Evolutionary conservation across 2,888 invertebrate species (phyloP), one percentile per base, ranked within the genome.

Genomic region (Eumerus sabulonum): DNA sequence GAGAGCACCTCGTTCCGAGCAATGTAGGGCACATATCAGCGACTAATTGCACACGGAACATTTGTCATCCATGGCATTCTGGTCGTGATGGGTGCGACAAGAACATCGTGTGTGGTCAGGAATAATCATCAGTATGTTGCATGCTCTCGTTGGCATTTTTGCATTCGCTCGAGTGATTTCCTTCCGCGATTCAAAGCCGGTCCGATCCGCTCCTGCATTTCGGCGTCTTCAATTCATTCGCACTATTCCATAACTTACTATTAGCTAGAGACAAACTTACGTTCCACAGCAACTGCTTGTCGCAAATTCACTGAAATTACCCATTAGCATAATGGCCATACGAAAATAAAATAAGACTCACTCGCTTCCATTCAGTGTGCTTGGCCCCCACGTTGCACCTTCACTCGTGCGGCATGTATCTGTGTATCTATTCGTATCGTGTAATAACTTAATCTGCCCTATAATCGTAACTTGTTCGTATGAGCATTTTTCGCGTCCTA

Each of bases 391-490:
- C 38, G 1, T 14, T 38, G 17, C 44, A 35, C 44, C 50, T 53
- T 47, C 40, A 11, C 40, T n/a, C 3, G 9, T 13, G 50, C 11
- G 51, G 60, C 60, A 14, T 50, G 36, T 27, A 27, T 27, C 27
- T 27, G 7, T 27, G 27, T 7, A 62, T 60, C 56, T 51, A 50
- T 66, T 60, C 56, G 60, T 48, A 56, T 57, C 56, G 74, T 66
- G 63, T 77, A 79, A 79, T 79, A 79, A 79, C 79, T 79, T 74
- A 79, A 79, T 79, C 73, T 79, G 79, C 74, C 79, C 74, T 79
- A 79, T 79, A 79, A 79, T 79, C 79, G 79, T 79, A 74, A 79
- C 53, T 74, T 74, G 68, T 70, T 73, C 40, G 54, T 45, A 79
- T 70, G 79, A 79, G 74, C 48, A 56, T 74, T 63, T 27, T 74